Percentiles rank a stretch among this genome's conserved stretches.
These are phyloP conservation scores for Embidobia sp. DNA, from an alignment of 2,888 invertebrate species.

Conservation along the genomic window DNA sequence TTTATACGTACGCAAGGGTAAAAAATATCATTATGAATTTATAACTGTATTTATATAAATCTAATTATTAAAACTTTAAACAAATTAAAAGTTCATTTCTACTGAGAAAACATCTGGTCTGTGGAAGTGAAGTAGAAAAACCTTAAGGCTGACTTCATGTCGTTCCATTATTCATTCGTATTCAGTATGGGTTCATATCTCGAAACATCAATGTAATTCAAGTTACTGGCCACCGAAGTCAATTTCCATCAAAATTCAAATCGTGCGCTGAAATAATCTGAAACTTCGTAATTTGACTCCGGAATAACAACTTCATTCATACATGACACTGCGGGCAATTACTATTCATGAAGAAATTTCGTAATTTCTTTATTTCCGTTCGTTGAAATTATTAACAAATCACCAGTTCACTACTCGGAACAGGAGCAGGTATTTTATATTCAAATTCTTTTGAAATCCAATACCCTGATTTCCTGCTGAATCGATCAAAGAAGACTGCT, in stretches of 20 bases:
- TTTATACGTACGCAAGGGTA: too few relatives aligned
- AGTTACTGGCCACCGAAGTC: conserved; percentile 56
- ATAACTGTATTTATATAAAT: too few relatives aligned
- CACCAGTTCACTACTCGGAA: conserved; percentile 22
- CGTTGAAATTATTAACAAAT: conserved; percentile 44
- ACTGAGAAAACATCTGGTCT: conserved; percentile 12
- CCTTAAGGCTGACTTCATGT: conserved; percentile 38
- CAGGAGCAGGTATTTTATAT: conserved; percentile 62
- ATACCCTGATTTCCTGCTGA: conserved; percentile 70
- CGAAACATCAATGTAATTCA: conserved; percentile 62
- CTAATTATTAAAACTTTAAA: not conserved
- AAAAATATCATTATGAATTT: too few relatives aligned
- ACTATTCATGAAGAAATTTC: conserved; percentile 48
- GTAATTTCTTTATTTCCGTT: conserved; percentile 44
- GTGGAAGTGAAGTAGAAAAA: conserved; percentile 17
- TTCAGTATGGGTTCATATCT: conserved; percentile 55
- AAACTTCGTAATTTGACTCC: conserved; percentile 60
- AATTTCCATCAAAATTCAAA: conserved; percentile 61
- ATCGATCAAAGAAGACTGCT: conserved; percentile 60
- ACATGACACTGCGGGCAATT: conserved; percentile 52
- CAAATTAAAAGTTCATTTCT: conserved; percentile 13
- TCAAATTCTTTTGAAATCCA: conserved; percentile 70
- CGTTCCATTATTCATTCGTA: conserved; percentile 58
- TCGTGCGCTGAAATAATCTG: conserved; percentile 59
- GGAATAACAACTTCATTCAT: conserved; percentile 57